Conservation (phyloP, 1,140 invertebrate genomes). For the Mya arenaria region DNA sequence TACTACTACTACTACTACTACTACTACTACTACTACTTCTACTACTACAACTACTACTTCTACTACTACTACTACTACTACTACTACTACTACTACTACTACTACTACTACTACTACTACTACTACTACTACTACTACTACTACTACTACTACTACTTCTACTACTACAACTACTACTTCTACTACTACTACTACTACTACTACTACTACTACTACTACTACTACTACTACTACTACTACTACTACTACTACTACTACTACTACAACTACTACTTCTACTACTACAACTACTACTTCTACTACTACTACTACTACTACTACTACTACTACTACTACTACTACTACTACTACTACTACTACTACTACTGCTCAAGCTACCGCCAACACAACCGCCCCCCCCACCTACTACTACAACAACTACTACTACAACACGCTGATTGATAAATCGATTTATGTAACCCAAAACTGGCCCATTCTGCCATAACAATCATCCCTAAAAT, state of each 20-base stretch:
- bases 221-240: constrained; percentile 54
- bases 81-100: constrained; percentile 27
- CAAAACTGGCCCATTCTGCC: no score
- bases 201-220: constrained; percentile 55
- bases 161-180: background rate
- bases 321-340: constrained; percentile 36
- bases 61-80: background rate
- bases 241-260: constrained; percentile 54
- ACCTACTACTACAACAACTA: no score
- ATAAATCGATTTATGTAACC: no score
- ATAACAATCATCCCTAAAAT: no score
- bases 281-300: constrained; percentile 45
- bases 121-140: constrained; percentile 39
- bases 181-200: constrained; percentile 44
- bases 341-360: constrained; percentile 11
- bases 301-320: constrained; percentile 19
- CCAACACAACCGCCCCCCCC: background rate
- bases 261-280: constrained; percentile 51
- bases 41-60: background rate
- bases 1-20: background rate
- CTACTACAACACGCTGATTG: no score
- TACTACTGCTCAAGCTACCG: no score
- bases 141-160: constrained; percentile 41
- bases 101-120: constrained; percentile 46
- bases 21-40: background rate